A percentile compares a stretch with the other conserved stretches of the same genome.
Evolutionary conservation across 2,797 vertebrate genomes (phyloP).

Genomic region (Myotis myotis): DNA sequence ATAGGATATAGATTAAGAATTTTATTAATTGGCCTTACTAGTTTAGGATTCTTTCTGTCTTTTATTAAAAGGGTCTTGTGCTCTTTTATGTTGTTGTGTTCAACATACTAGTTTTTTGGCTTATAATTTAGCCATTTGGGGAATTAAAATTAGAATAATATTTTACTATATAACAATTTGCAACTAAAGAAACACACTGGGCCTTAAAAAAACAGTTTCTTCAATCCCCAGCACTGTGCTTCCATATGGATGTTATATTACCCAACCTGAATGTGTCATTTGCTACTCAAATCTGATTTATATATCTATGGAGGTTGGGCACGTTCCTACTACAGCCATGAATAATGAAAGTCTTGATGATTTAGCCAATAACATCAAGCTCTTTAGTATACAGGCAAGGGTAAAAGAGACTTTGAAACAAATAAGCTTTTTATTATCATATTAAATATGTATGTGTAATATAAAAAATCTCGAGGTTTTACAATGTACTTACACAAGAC

Average conservation of each 20-base stretch:
- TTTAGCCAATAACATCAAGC: constrained; percentile 57
- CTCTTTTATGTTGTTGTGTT: not conserved
- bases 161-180: not conserved
- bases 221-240: not conserved
- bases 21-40: constrained; percentile 1
- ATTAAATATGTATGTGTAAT: constrained; percentile 69
- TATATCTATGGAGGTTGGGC: constrained; percentile 34
- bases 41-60: constrained; percentile 8
- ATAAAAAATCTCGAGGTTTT: constrained; percentile 69
- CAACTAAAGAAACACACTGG: constrained; percentile 12
- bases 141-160: constrained; percentile 17
- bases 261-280: constrained; percentile 56
- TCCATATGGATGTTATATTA: constrained; percentile 43
- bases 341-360: constrained; percentile 66
- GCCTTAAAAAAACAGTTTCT: constrained; percentile 20
- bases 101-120: not conserved
- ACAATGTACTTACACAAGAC: constrained; percentile 33
- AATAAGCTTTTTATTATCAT: constrained; percentile 65
- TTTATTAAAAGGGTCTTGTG: constrained; percentile 16
- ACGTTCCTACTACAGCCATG: not conserved
- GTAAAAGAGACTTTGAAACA: constrained; percentile 66
- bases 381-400: constrained; percentile 63
- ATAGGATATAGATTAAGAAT: constrained; percentile 12
- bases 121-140: constrained; percentile 4
- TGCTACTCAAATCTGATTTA: constrained; percentile 49